Percentiles rank a stretch among this genome's conserved stretches.
Evolutionary conservation across 2,888 invertebrate species (phyloP).

Genomic region (Timema podura): DNA sequence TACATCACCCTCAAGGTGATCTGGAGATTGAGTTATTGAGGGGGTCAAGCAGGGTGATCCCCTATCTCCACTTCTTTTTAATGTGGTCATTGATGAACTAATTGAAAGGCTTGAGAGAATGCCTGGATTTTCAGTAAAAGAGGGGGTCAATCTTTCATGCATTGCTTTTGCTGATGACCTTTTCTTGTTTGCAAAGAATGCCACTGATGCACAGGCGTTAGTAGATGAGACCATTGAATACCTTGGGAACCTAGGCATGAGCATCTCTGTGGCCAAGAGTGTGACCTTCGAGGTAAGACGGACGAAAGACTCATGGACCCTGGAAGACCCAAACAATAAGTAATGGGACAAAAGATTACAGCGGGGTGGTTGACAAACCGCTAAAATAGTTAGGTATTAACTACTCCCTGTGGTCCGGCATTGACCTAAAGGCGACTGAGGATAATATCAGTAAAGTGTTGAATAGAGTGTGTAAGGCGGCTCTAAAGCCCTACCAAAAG

Average conservation of each 20-base stretch:
- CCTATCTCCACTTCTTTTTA: slow-evolving; percentile 29
- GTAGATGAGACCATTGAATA: not conserved
- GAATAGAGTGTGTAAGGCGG: too few species aligned
- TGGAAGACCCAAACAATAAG: too few species aligned
- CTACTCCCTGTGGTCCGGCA: too few species aligned
- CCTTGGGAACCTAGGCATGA: slow-evolving; percentile 21
- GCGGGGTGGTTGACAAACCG: too few species aligned
- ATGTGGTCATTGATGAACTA: slow-evolving; percentile 28
- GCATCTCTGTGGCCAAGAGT: slow-evolving; percentile 20
- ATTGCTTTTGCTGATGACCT: slow-evolving; percentile 32
- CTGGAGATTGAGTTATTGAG: not conserved
- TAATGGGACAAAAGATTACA: too few species aligned
- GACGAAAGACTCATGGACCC: slow-evolving; percentile 4
- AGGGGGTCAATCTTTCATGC: not conserved
- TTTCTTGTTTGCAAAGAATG: slow-evolving; percentile 22
- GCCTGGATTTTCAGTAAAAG: slow-evolving; percentile 8
- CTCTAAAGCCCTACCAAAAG: too few species aligned
- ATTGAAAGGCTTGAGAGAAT: slow-evolving; percentile 18
- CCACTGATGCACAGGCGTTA: not conserved
- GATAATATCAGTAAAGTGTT: too few species aligned
- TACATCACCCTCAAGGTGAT: not conserved
- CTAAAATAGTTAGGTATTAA: too few species aligned
- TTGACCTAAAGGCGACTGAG: too few species aligned
- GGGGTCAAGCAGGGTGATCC: slow-evolving; percentile 32
- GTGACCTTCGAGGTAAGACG: slow-evolving; percentile 10